Conservation (phyloP, 2,888 invertebrate species). For the Steromphala cineraria region DNA sequence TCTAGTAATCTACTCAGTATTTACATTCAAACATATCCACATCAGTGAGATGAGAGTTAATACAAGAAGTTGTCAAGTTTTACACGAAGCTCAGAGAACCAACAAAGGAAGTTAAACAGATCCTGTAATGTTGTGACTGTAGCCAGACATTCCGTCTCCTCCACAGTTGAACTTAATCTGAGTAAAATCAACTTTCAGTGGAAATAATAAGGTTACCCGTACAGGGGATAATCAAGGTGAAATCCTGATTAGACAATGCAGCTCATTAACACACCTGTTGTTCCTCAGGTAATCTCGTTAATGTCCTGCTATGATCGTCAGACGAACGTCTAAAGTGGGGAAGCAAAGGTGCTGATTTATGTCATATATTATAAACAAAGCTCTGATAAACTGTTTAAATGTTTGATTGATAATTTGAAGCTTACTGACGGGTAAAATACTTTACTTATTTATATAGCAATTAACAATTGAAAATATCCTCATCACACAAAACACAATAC, state of each 20-base stretch:
- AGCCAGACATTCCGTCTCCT: conserved; percentile 1
- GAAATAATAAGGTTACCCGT: neutral
- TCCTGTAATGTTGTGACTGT: conserved; percentile 7
- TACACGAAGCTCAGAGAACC: neutral
- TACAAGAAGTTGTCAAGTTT: neutral
- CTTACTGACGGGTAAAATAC: too few relatives aligned
- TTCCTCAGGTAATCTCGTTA: neutral
- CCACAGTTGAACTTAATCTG: neutral
- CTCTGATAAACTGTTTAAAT: too few relatives aligned
- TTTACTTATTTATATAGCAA: too few relatives aligned
- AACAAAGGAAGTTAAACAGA: neutral
- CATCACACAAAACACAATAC: too few relatives aligned
- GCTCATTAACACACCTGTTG: neutral
- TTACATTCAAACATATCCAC: too few relatives aligned
- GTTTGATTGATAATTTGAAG: too few relatives aligned
- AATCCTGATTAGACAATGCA: neutral
- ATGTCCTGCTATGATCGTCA: neutral
- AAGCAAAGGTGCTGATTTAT: too few relatives aligned
- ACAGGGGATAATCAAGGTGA: neutral
- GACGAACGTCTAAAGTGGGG: neutral
- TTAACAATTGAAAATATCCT: too few relatives aligned
- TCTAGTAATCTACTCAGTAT: too few relatives aligned
- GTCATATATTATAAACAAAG: too few relatives aligned
- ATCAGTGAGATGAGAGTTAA: too few relatives aligned
- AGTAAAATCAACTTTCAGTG: neutral